phyloP scores from a whole-genome alignment of 1,140 invertebrate species.

The Mactra quadrangularis region DNA sequence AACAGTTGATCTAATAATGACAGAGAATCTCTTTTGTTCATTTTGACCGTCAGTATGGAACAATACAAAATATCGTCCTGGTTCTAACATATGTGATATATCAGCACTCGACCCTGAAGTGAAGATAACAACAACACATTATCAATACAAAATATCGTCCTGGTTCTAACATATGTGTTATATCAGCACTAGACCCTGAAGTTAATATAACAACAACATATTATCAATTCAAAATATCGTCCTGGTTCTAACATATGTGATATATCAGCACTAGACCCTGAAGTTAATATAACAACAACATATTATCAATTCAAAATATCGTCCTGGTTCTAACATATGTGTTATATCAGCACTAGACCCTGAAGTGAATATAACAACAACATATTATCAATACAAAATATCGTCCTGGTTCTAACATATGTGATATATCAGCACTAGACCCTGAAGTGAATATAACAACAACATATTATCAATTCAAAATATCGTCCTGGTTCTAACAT shows the following conservation, averaged over 20 bases:
- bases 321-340: neutral
- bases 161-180: neutral
- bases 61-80: conserved; percentile 49
- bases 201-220: neutral
- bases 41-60: conserved; percentile 25
- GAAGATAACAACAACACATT: neutral
- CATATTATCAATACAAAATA: conserved; percentile 29
- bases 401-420: conserved; percentile 22
- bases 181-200: neutral
- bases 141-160: neutral
- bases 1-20: conserved; percentile 29
- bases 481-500: neutral
- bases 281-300: too few relatives aligned
- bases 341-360: neutral
- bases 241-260: conserved; percentile 21
- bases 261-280: conserved; percentile 28
- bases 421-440: conserved; percentile 14
- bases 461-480: neutral
- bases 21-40: conserved; percentile 34
- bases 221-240: conserved; percentile 32
- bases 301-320: neutral
- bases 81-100: neutral
- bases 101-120: conserved; percentile 26
- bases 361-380: too few relatives aligned
- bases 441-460: neutral